Conservation (phyloP, 2,888 invertebrate genomes). For the Caenorhabditis plicata region DNA sequence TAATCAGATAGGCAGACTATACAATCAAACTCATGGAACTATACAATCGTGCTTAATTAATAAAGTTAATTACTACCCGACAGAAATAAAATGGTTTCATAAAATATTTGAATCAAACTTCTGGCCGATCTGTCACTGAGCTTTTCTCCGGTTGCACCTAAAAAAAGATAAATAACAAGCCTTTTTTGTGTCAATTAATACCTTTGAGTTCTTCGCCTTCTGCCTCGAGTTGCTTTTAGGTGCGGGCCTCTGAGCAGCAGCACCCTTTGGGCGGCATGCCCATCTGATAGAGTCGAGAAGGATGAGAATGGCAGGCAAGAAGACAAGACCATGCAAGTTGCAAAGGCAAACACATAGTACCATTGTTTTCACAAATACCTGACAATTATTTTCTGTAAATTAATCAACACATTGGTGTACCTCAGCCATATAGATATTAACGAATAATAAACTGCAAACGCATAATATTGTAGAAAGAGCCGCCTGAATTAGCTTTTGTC, state of each 20-base stretch:
- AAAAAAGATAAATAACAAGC: too few relatives aligned
- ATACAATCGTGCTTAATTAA: too few relatives aligned
- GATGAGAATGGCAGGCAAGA: slow-evolving; percentile 56
- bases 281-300: slow-evolving; percentile 45
- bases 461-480: slow-evolving; percentile 40
- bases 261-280: slow-evolving; percentile 27
- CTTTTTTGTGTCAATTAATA: too few relatives aligned
- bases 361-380: slow-evolving; percentile 62
- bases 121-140: slow-evolving; percentile 45
- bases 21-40: too few relatives aligned
- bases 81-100: too few relatives aligned
- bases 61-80: too few relatives aligned
- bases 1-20: too few relatives aligned
- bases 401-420: slow-evolving; percentile 17
- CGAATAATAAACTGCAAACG: slow-evolving; percentile 52
- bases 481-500: too few relatives aligned
- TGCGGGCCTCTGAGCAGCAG: slow-evolving; percentile 37
- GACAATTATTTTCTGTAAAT: not conserved
- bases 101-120: too few relatives aligned
- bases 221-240: slow-evolving; percentile 21
- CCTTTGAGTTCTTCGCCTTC: slow-evolving; percentile 24
- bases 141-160: slow-evolving; percentile 42
- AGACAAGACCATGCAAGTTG: slow-evolving; percentile 61
- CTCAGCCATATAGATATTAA: slow-evolving; percentile 60
- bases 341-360: slow-evolving; percentile 61